Percentiles rank a stretch among this genome's conserved stretches.
Conservation (phyloP, 2,113 vertebrate species). For the Bubalus kerabau region DNA sequence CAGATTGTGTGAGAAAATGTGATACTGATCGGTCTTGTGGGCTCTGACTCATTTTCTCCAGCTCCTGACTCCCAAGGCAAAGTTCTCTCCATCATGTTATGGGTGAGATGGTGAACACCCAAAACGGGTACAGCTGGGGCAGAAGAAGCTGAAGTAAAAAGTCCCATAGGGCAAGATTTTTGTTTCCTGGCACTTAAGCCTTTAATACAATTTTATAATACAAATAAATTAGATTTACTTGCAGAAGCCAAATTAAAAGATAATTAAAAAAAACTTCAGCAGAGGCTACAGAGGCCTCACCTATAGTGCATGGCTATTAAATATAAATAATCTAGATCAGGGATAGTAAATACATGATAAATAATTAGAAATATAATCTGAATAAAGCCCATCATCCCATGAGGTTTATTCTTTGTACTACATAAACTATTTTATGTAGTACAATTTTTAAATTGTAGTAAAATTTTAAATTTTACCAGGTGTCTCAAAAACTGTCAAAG, state of each 20-base stretch:
- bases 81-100: not conserved
- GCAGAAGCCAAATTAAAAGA: not conserved
- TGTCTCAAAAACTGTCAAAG: conserved; percentile 24
- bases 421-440: not conserved
- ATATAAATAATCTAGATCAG: not conserved
- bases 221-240: not conserved
- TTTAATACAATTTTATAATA: not conserved
- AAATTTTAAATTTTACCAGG: not conserved
- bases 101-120: not conserved
- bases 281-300: not conserved
- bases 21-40: not conserved
- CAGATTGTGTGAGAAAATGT: conserved; percentile 31
- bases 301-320: not conserved
- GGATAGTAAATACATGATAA: not conserved
- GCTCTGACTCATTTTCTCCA: not conserved
- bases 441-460: too few relatives aligned
- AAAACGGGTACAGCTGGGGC: not conserved
- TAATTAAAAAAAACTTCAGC: not conserved
- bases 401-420: not conserved
- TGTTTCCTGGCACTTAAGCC: conserved; percentile 9
- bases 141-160: not conserved
- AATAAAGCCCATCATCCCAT: not conserved
- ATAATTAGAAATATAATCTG: not conserved
- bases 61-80: not conserved
- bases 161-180: not conserved